Conservation (phyloP, 1,140 invertebrate species). For the Amphibalanus amphitrite region DNA sequence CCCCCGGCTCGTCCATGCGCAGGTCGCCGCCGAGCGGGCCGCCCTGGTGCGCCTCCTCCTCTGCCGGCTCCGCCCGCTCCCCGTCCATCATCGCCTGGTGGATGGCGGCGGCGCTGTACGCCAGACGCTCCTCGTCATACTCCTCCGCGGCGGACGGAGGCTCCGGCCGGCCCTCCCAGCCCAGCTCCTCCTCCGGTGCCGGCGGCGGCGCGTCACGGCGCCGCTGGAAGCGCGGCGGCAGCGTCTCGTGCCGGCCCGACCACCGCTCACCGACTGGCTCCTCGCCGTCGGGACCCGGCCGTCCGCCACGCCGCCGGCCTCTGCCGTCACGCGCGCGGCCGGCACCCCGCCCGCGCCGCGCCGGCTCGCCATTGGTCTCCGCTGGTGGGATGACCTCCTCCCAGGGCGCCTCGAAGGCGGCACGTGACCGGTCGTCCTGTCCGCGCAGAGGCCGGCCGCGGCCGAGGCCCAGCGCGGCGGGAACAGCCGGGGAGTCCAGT, state of each 20-base stretch:
- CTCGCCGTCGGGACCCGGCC: not conserved
- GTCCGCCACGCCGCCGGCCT: no score
- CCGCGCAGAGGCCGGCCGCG: no score
- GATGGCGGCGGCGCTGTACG: not conserved
- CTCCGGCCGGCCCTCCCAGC: not conserved
- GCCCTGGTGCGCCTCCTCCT: slow-evolving; percentile 13
- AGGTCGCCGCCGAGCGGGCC: not conserved
- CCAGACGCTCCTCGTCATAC: not conserved
- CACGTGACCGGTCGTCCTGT: no score
- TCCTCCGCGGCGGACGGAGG: not conserved
- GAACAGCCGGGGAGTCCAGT: no score
- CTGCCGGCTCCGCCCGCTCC: slow-evolving; percentile 17
- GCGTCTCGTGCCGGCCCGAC: not conserved
- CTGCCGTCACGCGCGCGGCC: no score
- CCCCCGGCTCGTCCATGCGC: no score
- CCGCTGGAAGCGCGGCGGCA: slow-evolving; percentile 1
- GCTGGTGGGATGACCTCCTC: no score
- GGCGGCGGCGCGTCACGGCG: not conserved
- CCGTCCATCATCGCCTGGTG: not conserved
- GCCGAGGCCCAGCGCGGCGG: not conserved
- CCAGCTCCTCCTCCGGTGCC: not conserved
- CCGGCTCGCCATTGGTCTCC: not conserved
- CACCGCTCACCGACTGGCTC: not conserved
- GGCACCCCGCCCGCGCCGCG: no score
- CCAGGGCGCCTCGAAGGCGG: no score